Evolutionary conservation across 2,113 vertebrate genomes (phyloP), one percentile per base, ranked within the genome.

Genomic region (Anoplopoma fimbria): DNA sequence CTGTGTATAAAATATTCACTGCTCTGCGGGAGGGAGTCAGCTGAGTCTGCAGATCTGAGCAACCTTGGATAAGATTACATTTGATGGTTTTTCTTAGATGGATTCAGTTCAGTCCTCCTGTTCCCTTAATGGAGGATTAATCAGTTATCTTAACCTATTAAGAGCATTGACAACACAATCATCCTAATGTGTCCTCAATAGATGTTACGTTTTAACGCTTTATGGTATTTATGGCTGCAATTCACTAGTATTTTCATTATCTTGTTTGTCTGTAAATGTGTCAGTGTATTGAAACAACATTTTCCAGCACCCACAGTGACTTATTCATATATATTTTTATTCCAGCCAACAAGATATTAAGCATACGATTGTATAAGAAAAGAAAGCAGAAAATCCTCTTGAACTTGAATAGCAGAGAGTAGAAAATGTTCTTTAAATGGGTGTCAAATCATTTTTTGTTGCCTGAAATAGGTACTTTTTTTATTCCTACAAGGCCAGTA

Each of bases 1-100:
- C 65, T 4, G 25, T 64, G 45, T 87, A 93, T 95, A 42, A 95
- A 95, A 94, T 92, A 95, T 95, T 95, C 71, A 94, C 65, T 4
- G 51, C 88, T 61, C 77, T 74, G 72, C 74, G 53, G 87, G 79
- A 68, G 90, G 82, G 69, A 72, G 76, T 62, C 64, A 21, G 83
- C 75, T 65, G 85, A 74, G 62, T 71, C 42, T 49, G 80, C 76
- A 49, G 23, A 74, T 77, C 31, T 9, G 3, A 31, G 33, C 17
- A 25, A 31, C 58, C 0, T 0, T 21, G 85, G 47, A 23, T 87
- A 74, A 38, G 27, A 58, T 90, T 83, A 83, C 84, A 21, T 12
- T 55, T 36, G 53, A 53, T 47, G 6, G 21, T 47, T 65, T 34
- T 29, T 51, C 12, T 53, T 27, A 25, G 69, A 67, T 40, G 14